Base-by-base conservation (phyloP, 2,888 invertebrate species). In the Drosophila nr. medialis region DNA sequence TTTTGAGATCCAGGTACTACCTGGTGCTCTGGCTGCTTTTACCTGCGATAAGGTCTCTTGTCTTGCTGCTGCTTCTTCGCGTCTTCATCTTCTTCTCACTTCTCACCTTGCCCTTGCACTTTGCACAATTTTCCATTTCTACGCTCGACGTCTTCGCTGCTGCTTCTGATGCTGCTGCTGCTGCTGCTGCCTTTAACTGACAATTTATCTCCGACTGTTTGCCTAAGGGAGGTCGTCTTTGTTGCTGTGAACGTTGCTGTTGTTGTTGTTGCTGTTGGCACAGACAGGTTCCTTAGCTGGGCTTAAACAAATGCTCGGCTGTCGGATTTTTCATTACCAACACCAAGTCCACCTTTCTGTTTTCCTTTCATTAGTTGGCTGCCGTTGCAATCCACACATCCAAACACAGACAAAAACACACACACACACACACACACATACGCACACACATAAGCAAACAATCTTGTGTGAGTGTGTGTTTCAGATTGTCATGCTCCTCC, bases 191-290 rank as follows among this genome's bases (percentile, higher is more conserved):
- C 79, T 84, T 83, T 75, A 87, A 85, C 85, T 86, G 85, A 87
- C 88, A 86, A 86, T 87, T 86, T 87, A 87, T 86, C 85, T 83
- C 70, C 62, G 71, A 64, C 49, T 86, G 85, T 84, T 87, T 83
- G 83, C 69, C 77, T 71, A 83, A 66, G 78, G 83, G 73, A 76
- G 69, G 30, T 11, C 27, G 18, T 42, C 49, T 56, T 69, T 72
- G 72, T 67, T 79, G 73, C 54, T 78, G 64, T 60, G 80, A 70
- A 60, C 69, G 67, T 51, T 70, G 60, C 50, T 66, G 69, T 54
- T 80, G 77, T 48, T 81, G 66, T 6, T 42, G 40, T n/a, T 30
- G 49, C 1, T 56, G 56, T 10, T 40, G 66, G 62, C 34, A 58
- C 64, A 85, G 85, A 85, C 83, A 73, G 83, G 83, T 86, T 83